These are phyloP conservation scores for Poecile montanus DNA, from an alignment of 2,797 vertebrate genomes.

Conservation along the genomic window DNA sequence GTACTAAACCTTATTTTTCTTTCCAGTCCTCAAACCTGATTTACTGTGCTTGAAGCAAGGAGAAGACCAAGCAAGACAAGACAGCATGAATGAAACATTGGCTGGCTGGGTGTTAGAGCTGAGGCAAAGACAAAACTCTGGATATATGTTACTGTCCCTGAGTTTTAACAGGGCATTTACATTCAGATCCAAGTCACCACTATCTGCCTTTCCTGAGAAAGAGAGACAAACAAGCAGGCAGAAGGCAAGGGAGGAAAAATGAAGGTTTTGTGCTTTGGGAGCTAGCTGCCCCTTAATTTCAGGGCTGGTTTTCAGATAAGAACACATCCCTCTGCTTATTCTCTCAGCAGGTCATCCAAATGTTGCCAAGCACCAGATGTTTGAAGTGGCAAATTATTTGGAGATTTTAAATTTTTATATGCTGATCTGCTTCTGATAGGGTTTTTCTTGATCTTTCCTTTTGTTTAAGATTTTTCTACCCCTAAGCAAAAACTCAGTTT, in stretches of 20 bases:
- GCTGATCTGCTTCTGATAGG: not conserved
- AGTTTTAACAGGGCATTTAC: not conserved
- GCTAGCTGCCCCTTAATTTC: constrained; percentile 5
- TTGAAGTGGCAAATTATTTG: constrained; percentile 20
- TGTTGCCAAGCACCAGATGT: constrained; percentile 53
- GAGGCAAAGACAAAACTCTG: not conserved
- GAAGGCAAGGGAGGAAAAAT: not conserved
- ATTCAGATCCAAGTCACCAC: not conserved
- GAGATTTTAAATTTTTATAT: constrained; percentile 18
- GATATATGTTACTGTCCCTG: not conserved
- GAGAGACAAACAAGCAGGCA: not conserved
- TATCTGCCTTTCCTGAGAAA: not conserved
- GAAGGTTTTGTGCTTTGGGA: not conserved
- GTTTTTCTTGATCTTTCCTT: not conserved
- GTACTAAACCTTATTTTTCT: not conserved
- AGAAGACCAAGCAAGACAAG: not conserved
- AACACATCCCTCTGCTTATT: not conserved
- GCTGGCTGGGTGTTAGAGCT: not conserved
- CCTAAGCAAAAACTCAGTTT: constrained; percentile 1
- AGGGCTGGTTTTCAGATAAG: constrained; percentile 13
- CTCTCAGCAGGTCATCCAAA: constrained; percentile 6
- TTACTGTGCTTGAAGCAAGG: not conserved
- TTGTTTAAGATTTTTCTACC: not conserved
- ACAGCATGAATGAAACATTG: not conserved
- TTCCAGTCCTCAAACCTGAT: not conserved